phyloP scores from a whole-genome alignment of 2,797 vertebrate species.

The Gadopsis bispinosus region DNA sequence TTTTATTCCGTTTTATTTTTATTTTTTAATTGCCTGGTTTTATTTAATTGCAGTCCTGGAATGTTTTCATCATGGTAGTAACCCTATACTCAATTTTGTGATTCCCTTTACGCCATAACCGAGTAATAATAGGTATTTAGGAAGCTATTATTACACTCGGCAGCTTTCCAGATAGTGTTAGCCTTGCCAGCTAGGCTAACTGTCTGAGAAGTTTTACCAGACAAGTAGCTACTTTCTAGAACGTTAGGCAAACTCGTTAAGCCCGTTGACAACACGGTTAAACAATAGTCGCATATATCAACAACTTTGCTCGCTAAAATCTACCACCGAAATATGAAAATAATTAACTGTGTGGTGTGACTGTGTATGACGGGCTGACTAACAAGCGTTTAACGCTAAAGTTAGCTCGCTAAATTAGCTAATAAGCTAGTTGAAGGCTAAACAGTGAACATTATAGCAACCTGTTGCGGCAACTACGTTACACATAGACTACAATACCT shows the following conservation, averaged over 20 bases:
- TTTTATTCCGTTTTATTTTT: background rate
- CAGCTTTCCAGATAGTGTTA: background rate
- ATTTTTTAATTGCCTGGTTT: background rate
- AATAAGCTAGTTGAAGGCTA: constrained; percentile 45
- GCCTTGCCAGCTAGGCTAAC: background rate
- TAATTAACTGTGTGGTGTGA: background rate
- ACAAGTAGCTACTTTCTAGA: background rate
- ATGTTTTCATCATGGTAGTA: background rate
- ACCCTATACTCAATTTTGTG: background rate
- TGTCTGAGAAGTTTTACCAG: background rate
- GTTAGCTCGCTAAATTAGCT: constrained; percentile 21
- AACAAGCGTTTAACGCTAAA: background rate
- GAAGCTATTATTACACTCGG: constrained; percentile 1
- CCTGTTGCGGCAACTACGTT: constrained; percentile 66
- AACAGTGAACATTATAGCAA: constrained; percentile 63
- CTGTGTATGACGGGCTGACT: background rate
- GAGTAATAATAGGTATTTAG: background rate
- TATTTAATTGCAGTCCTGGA: background rate
- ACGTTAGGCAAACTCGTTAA: background rate
- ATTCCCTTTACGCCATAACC: background rate
- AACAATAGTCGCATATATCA: background rate
- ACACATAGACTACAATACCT: constrained; percentile 53
- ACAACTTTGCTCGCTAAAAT: background rate
- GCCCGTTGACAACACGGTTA: too few species aligned
- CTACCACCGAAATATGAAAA: too few species aligned